A percentile compares a stretch with the other conserved stretches of the same genome.
Conservation (phyloP, 2,888 invertebrate genomes). For the Nezara viridula region DNA sequence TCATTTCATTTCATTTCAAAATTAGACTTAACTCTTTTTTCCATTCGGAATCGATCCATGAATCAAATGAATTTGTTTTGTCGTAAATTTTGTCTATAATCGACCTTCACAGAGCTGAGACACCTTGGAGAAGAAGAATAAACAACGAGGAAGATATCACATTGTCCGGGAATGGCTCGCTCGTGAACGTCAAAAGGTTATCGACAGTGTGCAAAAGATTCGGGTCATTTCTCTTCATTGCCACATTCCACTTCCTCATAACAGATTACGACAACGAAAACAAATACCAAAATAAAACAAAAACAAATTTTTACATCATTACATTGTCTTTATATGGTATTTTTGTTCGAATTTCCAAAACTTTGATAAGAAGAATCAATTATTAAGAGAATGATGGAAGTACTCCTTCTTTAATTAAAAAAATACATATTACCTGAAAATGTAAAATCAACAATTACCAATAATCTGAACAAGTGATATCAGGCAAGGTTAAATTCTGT, state of each 20-base stretch:
- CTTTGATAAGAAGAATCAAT: not conserved
- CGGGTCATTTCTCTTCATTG: conserved; percentile 8
- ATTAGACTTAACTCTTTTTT: too few species aligned
- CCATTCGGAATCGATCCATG: too few species aligned
- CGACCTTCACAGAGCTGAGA: too few species aligned
- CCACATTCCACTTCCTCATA: not conserved
- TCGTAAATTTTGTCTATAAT: too few species aligned
- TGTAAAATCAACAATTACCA: not conserved
- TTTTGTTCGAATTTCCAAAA: not conserved
- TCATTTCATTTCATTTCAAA: too few species aligned
- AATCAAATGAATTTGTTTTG: too few species aligned
- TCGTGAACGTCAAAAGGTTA: conserved; percentile 3
- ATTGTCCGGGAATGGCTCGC: not conserved
- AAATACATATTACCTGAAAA: not conserved
- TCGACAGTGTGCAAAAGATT: not conserved
- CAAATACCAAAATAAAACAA: not conserved
- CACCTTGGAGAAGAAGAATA: too few species aligned
- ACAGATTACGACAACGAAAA: not conserved
- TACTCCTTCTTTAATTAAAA: not conserved
- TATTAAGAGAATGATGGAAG: not conserved
- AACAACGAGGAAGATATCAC: not conserved
- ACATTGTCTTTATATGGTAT: not conserved
- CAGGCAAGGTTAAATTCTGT: not conserved
- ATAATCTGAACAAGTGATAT: not conserved
- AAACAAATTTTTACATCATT: not conserved